These are phyloP conservation scores for Tragulus kanchil DNA, from an alignment of 2,113 vertebrate species.

Conservation along the genomic window DNA sequence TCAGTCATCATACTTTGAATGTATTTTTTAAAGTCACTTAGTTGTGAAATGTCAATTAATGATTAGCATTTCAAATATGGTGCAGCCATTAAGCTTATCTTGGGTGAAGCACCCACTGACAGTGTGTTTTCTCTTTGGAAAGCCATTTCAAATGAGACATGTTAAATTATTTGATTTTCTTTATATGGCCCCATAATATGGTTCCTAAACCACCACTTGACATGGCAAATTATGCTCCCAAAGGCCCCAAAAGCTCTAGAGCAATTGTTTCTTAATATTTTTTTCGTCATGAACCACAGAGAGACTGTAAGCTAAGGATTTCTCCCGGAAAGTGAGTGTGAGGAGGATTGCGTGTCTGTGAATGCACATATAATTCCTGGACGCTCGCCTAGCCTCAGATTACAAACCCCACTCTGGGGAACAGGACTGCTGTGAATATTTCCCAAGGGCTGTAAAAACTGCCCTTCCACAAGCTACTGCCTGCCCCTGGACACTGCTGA, in stretches of 20 bases:
- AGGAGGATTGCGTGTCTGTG: background rate
- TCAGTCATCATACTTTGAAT: background rate
- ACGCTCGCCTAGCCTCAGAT: background rate
- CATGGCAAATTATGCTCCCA: background rate
- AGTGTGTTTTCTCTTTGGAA: slow-evolving; percentile 38
- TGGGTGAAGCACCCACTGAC: background rate
- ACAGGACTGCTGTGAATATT: background rate
- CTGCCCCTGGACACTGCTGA: background rate
- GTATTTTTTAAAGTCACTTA: slow-evolving; percentile 30
- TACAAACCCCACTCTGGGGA: background rate
- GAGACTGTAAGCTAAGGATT: background rate
- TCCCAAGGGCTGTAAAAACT: background rate
- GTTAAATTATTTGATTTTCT: slow-evolving; percentile 44
- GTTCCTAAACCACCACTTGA: background rate
- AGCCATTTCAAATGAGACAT: background rate
- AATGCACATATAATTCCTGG: background rate
- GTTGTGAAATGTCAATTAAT: slow-evolving; percentile 27
- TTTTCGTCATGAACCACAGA: background rate
- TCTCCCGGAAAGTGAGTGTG: background rate
- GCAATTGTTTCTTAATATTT: background rate
- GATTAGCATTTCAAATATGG: slow-evolving; percentile 51
- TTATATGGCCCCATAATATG: background rate
- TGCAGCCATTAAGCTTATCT: background rate
- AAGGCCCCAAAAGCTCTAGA: background rate
- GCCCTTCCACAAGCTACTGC: background rate